Percentiles rank a stretch among this genome's conserved stretches.
These are phyloP conservation scores for Chamaea fasciata DNA, from an alignment of 2,113 vertebrate genomes.

Conservation along the genomic window DNA sequence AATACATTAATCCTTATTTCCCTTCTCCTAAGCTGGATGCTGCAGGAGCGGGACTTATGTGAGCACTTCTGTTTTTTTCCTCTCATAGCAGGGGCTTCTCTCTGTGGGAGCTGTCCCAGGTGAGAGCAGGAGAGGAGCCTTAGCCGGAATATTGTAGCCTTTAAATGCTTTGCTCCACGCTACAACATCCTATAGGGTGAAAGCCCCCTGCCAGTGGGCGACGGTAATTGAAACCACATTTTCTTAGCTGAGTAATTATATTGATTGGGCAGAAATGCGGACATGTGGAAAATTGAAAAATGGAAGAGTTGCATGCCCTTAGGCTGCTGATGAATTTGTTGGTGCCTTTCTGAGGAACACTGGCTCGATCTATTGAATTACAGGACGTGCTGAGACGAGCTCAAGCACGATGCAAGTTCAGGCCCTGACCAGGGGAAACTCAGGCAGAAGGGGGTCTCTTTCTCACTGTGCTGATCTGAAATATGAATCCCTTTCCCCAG, in stretches of 20 bases:
- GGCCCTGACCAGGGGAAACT: not conserved
- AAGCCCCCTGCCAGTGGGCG: not conserved
- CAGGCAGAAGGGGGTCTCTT: not conserved
- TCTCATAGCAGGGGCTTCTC: not conserved
- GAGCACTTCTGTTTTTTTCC: not conserved
- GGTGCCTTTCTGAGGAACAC: not conserved
- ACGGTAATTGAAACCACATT: not conserved
- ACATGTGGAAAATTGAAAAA: slow-evolving; percentile 45
- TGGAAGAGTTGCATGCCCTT: not conserved
- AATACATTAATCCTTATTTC: not conserved
- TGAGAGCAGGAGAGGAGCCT: not conserved
- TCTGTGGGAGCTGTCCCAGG: not conserved
- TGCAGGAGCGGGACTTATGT: not conserved
- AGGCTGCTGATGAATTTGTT: not conserved
- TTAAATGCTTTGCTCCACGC: not conserved
- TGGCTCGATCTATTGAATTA: not conserved
- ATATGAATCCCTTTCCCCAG: not conserved
- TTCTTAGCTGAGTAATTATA: slow-evolving; percentile 3
- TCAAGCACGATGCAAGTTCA: not conserved
- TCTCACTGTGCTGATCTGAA: not conserved
- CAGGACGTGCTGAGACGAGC: not conserved
- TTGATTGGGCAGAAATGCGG: not conserved
- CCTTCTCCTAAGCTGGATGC: not conserved
- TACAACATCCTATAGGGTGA: not conserved
- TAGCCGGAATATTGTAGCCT: not conserved